phyloP scores from a whole-genome alignment of 2,888 invertebrate species.

The Stenoptilia bipunctidactyla region DNA sequence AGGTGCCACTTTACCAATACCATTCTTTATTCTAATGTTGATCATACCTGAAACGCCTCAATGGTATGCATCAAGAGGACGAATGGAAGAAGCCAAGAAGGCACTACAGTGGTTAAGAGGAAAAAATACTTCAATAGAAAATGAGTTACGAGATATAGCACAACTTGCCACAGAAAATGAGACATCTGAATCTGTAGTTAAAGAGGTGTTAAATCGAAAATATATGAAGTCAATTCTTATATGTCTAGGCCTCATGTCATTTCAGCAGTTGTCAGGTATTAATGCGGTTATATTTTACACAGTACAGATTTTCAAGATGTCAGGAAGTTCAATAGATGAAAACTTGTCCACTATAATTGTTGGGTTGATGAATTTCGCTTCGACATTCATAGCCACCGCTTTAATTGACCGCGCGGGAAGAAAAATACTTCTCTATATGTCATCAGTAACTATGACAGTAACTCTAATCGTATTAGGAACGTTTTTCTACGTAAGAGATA shows the following conservation, averaged over 20 bases:
- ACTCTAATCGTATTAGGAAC: slow-evolving; percentile 80
- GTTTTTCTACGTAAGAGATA: slow-evolving; percentile 78
- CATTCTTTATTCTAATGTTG: slow-evolving; percentile 84
- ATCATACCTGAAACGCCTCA: slow-evolving; percentile 94
- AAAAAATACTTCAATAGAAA: slow-evolving; percentile 80
- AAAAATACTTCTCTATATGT: slow-evolving; percentile 88
- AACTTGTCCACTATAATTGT: slow-evolving; percentile 88
- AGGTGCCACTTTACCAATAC: slow-evolving; percentile 81
- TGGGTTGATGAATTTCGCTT: slow-evolving; percentile 90
- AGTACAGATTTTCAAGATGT: slow-evolving; percentile 86
- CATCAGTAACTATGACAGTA: slow-evolving; percentile 82
- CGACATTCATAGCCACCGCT: slow-evolving; percentile 88
- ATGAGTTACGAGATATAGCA: slow-evolving; percentile 82
- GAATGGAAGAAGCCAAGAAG: slow-evolving; percentile 80
- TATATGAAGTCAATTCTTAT: slow-evolving; percentile 86
- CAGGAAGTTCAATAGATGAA: slow-evolving; percentile 85
- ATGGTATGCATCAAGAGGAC: slow-evolving; percentile 87
- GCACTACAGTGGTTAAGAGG: slow-evolving; percentile 89
- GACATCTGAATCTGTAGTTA: slow-evolving; percentile 70
- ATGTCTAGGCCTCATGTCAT: slow-evolving; percentile 90
- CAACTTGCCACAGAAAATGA: slow-evolving; percentile 77
- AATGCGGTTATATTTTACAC: slow-evolving; percentile 97
- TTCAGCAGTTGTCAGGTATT: slow-evolving; percentile 95
- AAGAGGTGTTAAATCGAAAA: slow-evolving; percentile 77
- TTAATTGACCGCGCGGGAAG: slow-evolving; percentile 91